phyloP scores from a whole-genome alignment of 2,113 vertebrate genomes.

The Dipodomys merriami region DNA sequence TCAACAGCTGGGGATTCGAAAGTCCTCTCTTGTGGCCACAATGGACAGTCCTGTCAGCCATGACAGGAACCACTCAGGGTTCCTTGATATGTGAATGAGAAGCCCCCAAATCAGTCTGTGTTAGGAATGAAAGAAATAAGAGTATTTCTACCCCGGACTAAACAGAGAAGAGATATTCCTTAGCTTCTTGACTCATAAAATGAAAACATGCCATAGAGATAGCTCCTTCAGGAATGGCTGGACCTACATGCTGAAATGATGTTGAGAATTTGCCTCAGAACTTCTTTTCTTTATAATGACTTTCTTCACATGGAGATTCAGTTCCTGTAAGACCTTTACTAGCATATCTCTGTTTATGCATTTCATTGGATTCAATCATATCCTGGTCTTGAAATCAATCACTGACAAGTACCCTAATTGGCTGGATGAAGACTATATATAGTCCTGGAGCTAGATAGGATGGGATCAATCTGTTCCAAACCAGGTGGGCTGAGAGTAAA shows the following conservation, averaged over 20 bases:
- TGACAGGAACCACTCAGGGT: not conserved
- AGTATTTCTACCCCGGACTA: not conserved
- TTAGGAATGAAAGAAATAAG: conserved; percentile 7
- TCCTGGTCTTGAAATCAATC: not conserved
- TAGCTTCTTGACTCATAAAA: not conserved
- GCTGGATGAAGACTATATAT: not conserved
- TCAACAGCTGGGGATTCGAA: not conserved
- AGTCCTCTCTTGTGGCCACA: not conserved
- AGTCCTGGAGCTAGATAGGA: not conserved
- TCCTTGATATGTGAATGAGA: not conserved
- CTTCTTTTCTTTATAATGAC: conserved; percentile 4
- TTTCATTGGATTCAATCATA: not conserved
- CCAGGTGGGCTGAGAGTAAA: not conserved
- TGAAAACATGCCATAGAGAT: not conserved
- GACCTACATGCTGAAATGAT: not conserved
- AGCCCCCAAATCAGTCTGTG: not conserved
- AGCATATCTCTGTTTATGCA: not conserved
- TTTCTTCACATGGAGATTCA: conserved; percentile 25
- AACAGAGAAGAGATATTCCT: not conserved
- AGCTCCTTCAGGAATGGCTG: not conserved
- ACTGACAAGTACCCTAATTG: not conserved
- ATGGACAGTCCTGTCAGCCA: not conserved
- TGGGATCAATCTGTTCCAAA: not conserved
- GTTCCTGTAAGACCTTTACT: conserved; percentile 12
- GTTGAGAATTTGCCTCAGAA: not conserved